A percentile compares a stretch with the other conserved stretches of the same genome.
These are phyloP conservation scores for Sphecodes monilicornis DNA, from an alignment of 2,888 invertebrate species.

Conservation along the genomic window DNA sequence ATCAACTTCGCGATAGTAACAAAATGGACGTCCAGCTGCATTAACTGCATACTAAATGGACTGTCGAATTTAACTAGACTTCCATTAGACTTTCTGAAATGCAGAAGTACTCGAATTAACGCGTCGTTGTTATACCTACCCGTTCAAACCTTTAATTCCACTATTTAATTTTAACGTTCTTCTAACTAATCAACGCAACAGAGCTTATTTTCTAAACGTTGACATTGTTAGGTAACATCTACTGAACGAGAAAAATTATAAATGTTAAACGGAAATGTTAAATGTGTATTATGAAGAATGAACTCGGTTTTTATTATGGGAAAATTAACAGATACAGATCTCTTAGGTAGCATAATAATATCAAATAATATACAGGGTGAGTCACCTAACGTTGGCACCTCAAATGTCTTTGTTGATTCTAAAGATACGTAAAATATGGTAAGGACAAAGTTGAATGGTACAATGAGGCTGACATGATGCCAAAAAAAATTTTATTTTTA, in stretches of 20 bases:
- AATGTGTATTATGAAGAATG: neutral
- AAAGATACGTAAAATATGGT: too few species aligned
- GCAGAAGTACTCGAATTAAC: neutral
- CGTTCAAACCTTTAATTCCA: neutral
- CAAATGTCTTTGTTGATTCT: too few species aligned
- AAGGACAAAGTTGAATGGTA: too few species aligned
- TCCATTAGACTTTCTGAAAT: conserved; percentile 8
- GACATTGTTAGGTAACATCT: neutral
- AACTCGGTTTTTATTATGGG: neutral
- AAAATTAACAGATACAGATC: neutral
- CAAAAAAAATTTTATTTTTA: too few species aligned
- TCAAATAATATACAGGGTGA: too few species aligned
- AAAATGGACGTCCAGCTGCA: conserved; percentile 46
- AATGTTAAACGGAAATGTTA: too few species aligned
- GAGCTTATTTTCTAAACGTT: neutral
- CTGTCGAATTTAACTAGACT: conserved; percentile 39
- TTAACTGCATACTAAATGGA: conserved; percentile 37
- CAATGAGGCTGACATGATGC: too few species aligned
- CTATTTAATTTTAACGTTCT: neutral
- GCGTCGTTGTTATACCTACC: neutral
- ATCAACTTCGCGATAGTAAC: conserved; percentile 47
- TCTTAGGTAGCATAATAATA: neutral
- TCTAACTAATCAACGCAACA: neutral
- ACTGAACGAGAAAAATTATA: neutral
- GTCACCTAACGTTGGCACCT: too few species aligned